Base-by-base conservation (phyloP, 2,888 invertebrate genomes). In the Diloba caeruleocephala region DNA sequence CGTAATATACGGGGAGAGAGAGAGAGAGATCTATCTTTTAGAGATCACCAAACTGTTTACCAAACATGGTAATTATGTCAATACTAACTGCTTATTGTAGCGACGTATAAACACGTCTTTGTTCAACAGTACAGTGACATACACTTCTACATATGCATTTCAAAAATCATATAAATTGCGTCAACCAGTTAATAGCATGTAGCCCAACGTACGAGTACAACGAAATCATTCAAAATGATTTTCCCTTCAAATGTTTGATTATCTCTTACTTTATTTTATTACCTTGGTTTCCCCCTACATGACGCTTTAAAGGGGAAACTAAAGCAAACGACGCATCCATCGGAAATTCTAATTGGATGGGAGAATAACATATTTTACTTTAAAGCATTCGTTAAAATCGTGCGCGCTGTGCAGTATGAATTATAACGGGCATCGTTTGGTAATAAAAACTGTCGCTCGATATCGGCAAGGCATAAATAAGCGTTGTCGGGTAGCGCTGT, bases 391-490 rank as follows among this genome's bases (percentile, higher is more conserved):
- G 57, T 71, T 74, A 74, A 67, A 56, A 66, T 58, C 58, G 56
- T 50, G 42, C 42, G 32, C 49, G 29, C 50, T 26, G 55, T 59
- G 65, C 59, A 58, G 75, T 82, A 84, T 87, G 86, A 88, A 78
- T 85, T 85, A 88, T 87, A 82, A 79, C 77, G 46, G 74, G 63
- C 63, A 68, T 58, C 50, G 69, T 63, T 60, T 56, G 73, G 78
- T 77, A 86, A 86, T 86, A 88, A 87, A 89, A 89, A 84, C 79
- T 83, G 86, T 87, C 85, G 74, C 74, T 74, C 65, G 86, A 82
- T 90, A 92, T 87, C 89, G 78, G 82, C 71, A 79, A 83, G 76
- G 82, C 87, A 91, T 92, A 92, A 91, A 92, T 92, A 90, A 90
- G 71, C 78, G 75, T 82, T 87, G 88, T 86, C 76, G 87, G 76